phyloP scores from a whole-genome alignment of 2,797 vertebrate genomes.

The Ispidina picta region DNA sequence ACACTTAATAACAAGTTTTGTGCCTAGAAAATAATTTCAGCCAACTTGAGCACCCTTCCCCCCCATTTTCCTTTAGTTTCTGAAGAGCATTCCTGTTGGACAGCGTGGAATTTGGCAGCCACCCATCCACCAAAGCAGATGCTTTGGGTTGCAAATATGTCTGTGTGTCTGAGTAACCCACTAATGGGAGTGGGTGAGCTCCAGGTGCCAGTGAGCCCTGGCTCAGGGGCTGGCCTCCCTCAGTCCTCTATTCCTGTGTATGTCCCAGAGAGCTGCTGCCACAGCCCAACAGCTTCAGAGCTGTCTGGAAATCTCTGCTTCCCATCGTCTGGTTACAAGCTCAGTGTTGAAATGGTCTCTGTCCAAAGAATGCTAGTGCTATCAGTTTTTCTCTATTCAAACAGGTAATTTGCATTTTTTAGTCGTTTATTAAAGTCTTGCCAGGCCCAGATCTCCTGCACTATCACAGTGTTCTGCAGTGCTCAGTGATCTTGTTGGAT shows the following conservation, averaged over 20 bases:
- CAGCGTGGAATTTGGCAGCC: neutral
- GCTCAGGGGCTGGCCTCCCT: neutral
- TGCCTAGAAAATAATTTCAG: neutral
- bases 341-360: neutral
- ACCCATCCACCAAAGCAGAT: neutral
- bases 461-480: neutral
- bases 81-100: neutral
- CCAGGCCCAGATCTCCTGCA: neutral
- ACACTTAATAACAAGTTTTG: neutral
- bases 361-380: neutral
- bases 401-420: neutral
- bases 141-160: neutral
- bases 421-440: neutral
- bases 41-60: neutral
- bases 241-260: neutral
- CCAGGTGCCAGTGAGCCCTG: neutral
- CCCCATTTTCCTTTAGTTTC: accelerated
- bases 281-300: neutral
- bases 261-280: neutral
- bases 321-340: neutral
- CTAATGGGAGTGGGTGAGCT: neutral
- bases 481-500: neutral
- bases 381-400: neutral
- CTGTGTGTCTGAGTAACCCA: neutral
- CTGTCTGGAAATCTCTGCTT: neutral